A percentile compares a stretch with the other conserved stretches of the same genome.
These are phyloP conservation scores for Eptatretus atami DNA, from an alignment of 2,797 vertebrate genomes.

Conservation along the genomic window DNA sequence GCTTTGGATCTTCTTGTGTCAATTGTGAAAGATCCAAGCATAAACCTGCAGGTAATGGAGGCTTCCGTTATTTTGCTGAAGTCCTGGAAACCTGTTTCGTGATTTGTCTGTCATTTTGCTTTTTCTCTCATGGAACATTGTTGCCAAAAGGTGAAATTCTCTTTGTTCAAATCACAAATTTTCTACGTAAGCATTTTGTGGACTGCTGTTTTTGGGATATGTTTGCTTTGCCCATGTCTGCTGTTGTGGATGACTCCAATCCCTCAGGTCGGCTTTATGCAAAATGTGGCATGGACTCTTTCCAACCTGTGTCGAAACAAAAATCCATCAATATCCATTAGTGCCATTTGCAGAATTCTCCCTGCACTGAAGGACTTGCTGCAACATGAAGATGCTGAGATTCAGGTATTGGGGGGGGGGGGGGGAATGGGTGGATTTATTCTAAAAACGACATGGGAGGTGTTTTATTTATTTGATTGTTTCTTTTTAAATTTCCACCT, in stretches of 20 bases:
- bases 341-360: slow-evolving; percentile 40
- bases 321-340: slow-evolving; percentile 53
- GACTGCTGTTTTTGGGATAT: no score
- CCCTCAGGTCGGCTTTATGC: slow-evolving; percentile 39
- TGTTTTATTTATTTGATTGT: no score
- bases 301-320: slow-evolving; percentile 95
- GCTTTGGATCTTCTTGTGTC: slow-evolving; percentile 35
- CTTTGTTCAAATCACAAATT: neutral
- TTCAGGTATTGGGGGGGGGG: slow-evolving; percentile 13
- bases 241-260: neutral
- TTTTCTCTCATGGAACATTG: neutral
- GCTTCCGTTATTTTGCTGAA: no score
- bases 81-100: no score
- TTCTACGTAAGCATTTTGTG: no score
- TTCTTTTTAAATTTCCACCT: no score
- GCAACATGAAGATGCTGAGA: slow-evolving; percentile 42
- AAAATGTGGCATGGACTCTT: slow-evolving; percentile 75
- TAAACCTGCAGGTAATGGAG: no score
- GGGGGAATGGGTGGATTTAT: no score
- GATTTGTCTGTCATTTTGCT: neutral
- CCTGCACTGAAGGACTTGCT: slow-evolving; percentile 41
- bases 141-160: neutral
- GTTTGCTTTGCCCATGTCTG: no score
- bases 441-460: no score
- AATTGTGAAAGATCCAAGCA: no score